A percentile compares a stretch with the other conserved stretches of the same genome.
Evolutionary conservation across 2,113 vertebrate genomes (phyloP).

Genomic region (Tilapia sparmanii): DNA sequence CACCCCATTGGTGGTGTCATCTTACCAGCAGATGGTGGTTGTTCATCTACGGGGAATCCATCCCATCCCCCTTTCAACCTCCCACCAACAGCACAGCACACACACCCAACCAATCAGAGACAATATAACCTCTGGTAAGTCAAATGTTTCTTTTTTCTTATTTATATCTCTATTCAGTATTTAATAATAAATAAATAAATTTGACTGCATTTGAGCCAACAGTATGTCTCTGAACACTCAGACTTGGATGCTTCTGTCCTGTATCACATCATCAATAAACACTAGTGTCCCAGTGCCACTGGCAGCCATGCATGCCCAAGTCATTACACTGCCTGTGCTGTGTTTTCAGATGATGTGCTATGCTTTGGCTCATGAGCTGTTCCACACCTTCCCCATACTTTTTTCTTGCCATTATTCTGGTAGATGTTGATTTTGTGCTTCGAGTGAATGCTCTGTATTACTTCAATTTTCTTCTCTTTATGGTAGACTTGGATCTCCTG

Average conservation of each 20-base stretch:
- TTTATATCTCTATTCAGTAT: background rate
- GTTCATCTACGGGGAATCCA: background rate
- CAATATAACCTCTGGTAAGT: background rate
- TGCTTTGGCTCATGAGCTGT: background rate
- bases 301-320: background rate
- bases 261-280: background rate
- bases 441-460: background rate
- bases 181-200: background rate
- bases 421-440: background rate
- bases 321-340: background rate
- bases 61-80: constrained; percentile 12
- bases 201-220: background rate
- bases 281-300: background rate
- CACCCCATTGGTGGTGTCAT: constrained; percentile 45
- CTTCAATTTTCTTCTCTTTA: background rate
- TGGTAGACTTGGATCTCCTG: background rate
- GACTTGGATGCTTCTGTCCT: background rate
- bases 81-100: background rate
- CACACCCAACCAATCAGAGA: background rate
- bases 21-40: constrained; percentile 73
- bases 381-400: background rate
- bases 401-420: background rate
- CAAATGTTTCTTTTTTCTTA: background rate
- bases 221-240: background rate
- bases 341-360: background rate